These are phyloP conservation scores for Archegozetes longisetosus DNA, from an alignment of 1,140 invertebrate species.

Conservation along the genomic window DNA sequence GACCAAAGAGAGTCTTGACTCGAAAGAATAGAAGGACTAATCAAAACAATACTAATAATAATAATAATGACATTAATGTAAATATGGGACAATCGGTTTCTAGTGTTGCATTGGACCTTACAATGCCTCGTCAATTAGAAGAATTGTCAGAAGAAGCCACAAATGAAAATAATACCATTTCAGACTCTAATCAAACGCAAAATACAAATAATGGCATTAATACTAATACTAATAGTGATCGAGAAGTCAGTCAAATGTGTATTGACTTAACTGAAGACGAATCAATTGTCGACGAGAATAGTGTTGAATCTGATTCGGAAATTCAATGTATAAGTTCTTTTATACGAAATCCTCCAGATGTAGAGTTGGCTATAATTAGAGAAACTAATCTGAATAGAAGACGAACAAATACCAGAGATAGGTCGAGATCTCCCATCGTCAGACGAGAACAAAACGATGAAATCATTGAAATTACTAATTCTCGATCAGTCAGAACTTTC, in stretches of 20 bases:
- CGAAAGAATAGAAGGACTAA: too few species aligned
- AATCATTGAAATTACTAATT: background rate
- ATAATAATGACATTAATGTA: too few species aligned
- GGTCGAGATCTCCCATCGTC: background rate
- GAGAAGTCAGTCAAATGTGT: background rate
- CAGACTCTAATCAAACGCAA: too few species aligned
- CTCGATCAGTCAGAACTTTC: background rate
- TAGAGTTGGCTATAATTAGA: background rate
- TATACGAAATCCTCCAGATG: background rate
- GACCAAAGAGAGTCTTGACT: too few species aligned
- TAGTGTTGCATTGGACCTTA: too few species aligned
- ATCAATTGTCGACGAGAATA: background rate
- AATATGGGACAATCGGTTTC: too few species aligned
- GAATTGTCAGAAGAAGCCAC: too few species aligned
- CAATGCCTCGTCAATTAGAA: too few species aligned
- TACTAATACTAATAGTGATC: background rate
- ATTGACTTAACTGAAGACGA: background rate
- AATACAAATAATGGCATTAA: background rate
- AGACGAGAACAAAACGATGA: background rate
- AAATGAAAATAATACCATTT: background rate
- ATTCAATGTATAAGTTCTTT: background rate
- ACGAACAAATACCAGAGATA: background rate
- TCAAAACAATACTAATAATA: too few species aligned
- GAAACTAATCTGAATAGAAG: background rate
- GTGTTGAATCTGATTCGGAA: background rate